Evolutionary conservation across 2,113 vertebrate genomes (phyloP), one percentile per base, ranked within the genome.

Genomic region (Heterotis niloticus): DNA sequence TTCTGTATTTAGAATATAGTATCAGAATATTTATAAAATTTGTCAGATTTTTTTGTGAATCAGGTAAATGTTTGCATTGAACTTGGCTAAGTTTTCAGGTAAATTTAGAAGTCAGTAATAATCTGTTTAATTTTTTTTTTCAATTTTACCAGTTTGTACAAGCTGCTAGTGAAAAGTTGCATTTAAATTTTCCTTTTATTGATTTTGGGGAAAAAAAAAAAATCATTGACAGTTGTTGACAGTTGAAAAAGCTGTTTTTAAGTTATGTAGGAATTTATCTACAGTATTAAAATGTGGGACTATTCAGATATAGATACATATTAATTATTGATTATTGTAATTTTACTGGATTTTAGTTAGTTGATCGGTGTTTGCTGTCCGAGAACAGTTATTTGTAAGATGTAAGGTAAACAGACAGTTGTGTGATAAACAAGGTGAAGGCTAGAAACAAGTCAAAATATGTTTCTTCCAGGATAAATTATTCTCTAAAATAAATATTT

Each of bases 1-100:
- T 93, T 93, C 83, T 92, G 92, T 91, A 88, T 90, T 90, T 91
- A 91, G 89, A 92, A 92, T 91, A 89, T 92, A 82, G 34, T 44
- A 44, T 7, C 34, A 7, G 80, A 69, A 73, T 82, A 86, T 93
- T 90, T 92, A 84, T 91, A 93, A 86, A 88, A 90, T 79, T 77
- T 83, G 86, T 91, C 87, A 84, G 87, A 69, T 75, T 80, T 84
- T 77, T 79, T 85, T 73, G 79, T 88, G 82, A 81, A 87, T 83
- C 82, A 89, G 83, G 81, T 85, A 86, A 85, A 88, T 87, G 87
- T 88, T 79, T 75, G 75, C 77, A 72, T 88, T 89, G 78, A 83
- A 87, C 87, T 87, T 85, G 87, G 79, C 87, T 87, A 86, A 88
- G 79, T 88, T 89, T 88, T 86, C 86, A 84, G 82, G 82, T 86